Base-by-base conservation (phyloP, 2,888 invertebrate species). In the Synergus itoensis region DNA sequence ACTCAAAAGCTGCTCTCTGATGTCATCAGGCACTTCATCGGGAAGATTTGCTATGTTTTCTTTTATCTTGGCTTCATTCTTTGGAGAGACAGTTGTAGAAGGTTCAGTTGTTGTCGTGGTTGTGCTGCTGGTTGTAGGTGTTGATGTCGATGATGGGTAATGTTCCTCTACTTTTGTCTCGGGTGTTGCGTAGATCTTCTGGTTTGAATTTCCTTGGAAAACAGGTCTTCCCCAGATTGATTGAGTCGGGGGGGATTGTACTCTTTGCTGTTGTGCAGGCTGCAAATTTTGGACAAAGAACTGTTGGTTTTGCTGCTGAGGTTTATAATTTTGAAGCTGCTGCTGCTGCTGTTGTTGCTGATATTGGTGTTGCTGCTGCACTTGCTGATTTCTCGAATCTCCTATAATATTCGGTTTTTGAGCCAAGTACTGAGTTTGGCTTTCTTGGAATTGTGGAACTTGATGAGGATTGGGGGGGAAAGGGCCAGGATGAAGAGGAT, bases 21-120 rank as follows among this genome's bases (percentile, higher is more conserved):
- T 93, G 87, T 98, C 97, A 84, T 97, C 97, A 5, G 98, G 98
- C 8, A 97, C 97, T 93, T 98, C 97, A 87, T 97, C 97, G 14
- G 98, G 98, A 64, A 98, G 87, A 73, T 92, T 92, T 0, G 93
- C 93, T 8, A 93, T 90, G 84, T 92, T 93, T 79, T 89, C 88
- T 45, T 88, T 89, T 63, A 92, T 92, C 76, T 88, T 91, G 86
- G 94, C 95, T 86, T 94, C 94, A 53, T 92, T 92, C 78, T 94
- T 94, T 77, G 94, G 93, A 80, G 93, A 93, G 43, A 92, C 88
- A 0, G 93, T 92, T 43, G 93, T 93, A 4, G 91, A 94, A 0
- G 92, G 89, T 0, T 94, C 93, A 1, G 94, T 93, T 0, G 93
- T 93, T 2, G 91, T 90, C 78, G 93, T 93, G 65, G 94, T 92